Percentiles rank a stretch among this genome's conserved stretches.
phyloP scores from a whole-genome alignment of 2,888 invertebrate genomes.

The Euproctis similis region DNA sequence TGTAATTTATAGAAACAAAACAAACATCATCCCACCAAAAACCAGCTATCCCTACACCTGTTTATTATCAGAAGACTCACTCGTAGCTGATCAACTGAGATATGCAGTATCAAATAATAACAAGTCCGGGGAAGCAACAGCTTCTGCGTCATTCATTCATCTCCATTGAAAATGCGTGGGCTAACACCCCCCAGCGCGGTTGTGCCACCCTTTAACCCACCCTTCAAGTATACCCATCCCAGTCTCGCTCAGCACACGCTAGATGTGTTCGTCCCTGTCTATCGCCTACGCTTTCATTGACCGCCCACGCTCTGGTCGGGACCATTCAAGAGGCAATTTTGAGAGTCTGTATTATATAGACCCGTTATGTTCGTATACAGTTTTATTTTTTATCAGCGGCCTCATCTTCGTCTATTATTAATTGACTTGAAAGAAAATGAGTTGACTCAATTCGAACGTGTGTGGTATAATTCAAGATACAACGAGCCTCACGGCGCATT shows the following conservation, averaged over 20 bases:
- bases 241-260: conserved; percentile 3
- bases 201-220: conserved; percentile 13
- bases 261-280: conserved; percentile 17
- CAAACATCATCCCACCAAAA: no score
- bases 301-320: conserved; percentile 46
- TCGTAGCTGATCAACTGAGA: conserved; percentile 7
- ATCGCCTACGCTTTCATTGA: conserved; percentile 52
- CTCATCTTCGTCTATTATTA: no score
- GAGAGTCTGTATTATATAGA: conserved; percentile 14
- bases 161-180: conserved; percentile 36
- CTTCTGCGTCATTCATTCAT: conserved; percentile 51
- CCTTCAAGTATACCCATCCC: conserved; percentile 8
- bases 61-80: no score
- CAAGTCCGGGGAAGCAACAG: conserved; percentile 22
- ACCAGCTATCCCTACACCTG: no score
- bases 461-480: no score
- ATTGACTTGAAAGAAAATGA: no score
- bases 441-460: no score
- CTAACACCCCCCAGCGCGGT: conserved; percentile 28
- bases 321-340: conserved; percentile 45
- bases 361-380: background rate
- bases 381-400: no score
- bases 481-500: no score
- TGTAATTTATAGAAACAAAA: no score
- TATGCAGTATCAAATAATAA: conserved; percentile 20